Evolutionary conservation across 2,888 invertebrate genomes (phyloP).

Genomic region (Hyposoter dolosus): DNA sequence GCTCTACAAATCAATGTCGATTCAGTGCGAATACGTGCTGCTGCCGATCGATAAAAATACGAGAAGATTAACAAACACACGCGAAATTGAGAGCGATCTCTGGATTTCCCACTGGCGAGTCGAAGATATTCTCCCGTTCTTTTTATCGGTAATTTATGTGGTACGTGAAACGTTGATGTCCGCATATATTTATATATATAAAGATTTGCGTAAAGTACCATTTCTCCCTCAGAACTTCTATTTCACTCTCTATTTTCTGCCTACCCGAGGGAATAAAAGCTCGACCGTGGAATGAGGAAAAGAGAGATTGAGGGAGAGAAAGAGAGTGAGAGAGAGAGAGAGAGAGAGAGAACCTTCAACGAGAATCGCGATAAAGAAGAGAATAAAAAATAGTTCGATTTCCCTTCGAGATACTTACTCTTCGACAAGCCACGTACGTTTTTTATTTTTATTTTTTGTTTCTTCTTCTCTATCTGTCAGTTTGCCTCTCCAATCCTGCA

Average conservation of each 20-base stretch:
- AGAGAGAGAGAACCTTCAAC: constrained; percentile 4
- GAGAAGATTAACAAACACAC: constrained; percentile 46
- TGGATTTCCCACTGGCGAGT: constrained; percentile 12
- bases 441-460: constrained; percentile 10
- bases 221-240: constrained; percentile 21
- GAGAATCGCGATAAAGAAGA: constrained; percentile 51
- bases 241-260: constrained; percentile 33
- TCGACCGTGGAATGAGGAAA: constrained; percentile 30
- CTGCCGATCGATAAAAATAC: constrained; percentile 28
- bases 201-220: constrained; percentile 11
- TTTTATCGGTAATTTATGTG: constrained; percentile 35
- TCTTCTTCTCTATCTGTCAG: background rate
- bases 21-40: background rate
- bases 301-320: constrained; percentile 3
- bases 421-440: constrained; percentile 38
- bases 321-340: background rate
- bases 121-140: constrained; percentile 19
- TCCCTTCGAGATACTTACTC: constrained; percentile 55
- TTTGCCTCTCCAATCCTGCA: constrained; percentile 3
- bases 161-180: constrained; percentile 12
- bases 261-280: constrained; percentile 42
- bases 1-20: background rate
- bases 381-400: constrained; percentile 63
- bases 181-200: constrained; percentile 14
- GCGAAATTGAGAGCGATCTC: constrained; percentile 15